These are phyloP conservation scores for Vespertilio murinus DNA, from an alignment of 2,797 vertebrate genomes.

Conservation along the genomic window DNA sequence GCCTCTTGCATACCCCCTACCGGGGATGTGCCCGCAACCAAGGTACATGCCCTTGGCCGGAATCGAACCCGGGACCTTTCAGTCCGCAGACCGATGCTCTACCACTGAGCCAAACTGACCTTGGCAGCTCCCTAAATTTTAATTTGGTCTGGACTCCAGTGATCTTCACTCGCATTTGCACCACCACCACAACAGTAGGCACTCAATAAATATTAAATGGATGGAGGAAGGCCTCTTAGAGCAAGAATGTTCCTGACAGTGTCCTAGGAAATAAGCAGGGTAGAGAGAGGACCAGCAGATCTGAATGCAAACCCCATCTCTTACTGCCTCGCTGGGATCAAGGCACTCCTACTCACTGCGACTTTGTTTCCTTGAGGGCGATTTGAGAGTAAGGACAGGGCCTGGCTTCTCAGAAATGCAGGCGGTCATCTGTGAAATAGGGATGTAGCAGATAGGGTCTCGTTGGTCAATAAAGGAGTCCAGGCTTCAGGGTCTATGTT, in stretches of 20 bases:
- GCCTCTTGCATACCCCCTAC: too few species aligned
- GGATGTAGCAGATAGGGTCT: fast-evolving
- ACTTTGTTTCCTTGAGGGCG: background rate
- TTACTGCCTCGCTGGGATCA: background rate
- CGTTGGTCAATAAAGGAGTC: background rate
- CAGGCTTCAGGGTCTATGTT: background rate
- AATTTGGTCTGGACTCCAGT: too few species aligned
- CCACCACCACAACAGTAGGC: background rate
- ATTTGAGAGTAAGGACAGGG: background rate
- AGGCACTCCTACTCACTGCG: background rate
- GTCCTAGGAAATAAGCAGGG: background rate
- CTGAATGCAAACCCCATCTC: background rate
- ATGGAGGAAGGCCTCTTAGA: background rate
- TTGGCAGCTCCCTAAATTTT: too few species aligned
- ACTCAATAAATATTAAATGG: background rate
- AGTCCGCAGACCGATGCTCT: too few species aligned
- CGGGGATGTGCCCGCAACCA: too few species aligned
- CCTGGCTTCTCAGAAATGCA: background rate
- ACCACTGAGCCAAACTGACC: too few species aligned
- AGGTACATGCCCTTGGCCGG: too few species aligned
- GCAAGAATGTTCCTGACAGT: background rate
- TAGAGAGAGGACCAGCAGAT: background rate
- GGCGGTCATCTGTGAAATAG: background rate
- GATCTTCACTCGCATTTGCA: too few species aligned
- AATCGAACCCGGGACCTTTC: too few species aligned